Evolutionary conservation across 2,113 vertebrate species (phyloP), one percentile per base, ranked within the genome.

Genomic region (Gadus macrocephalus): DNA sequence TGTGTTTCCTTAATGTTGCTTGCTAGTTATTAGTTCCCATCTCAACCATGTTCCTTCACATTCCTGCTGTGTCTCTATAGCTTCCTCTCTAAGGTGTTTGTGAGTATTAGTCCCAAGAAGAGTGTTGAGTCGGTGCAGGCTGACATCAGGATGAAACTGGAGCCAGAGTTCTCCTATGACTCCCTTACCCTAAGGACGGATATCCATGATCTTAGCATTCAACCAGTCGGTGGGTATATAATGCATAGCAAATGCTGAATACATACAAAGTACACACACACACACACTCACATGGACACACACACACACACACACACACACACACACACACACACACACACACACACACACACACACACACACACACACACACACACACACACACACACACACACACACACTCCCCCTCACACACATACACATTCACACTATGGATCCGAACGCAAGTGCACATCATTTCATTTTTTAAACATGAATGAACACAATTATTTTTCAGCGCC

Each of bases 111-210:
- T 16, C 90, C 90, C 59, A 75, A 73, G 31, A 68, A 56, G 9
- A 55, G 81, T 17, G 87, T 91, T 1, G 59, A 75, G 60, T 58
- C 53, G 27, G 82, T 85, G 16, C 86, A 91, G 70, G 22, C 12
- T 4, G 15, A 75, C 17, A 72, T 90, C 4, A 35, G 69, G 15
- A 31, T 5, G 2, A 61, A 81, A 16, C 79, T 91, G 70, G 81
- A 5, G 62, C 19, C 4, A 4, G 16, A 8, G 7, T 75, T 75
- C 69, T 58, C 73, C 27, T 1, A n/a, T 5, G 12, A 67, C 68
- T 31, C 62, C 64, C 17, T 80, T 19, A 77, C 59, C 16, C 49
- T 83, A 20, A 75, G 42, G n/a, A 49, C 62, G 17, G 75, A 82
- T 16, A 58, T 60, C 1, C 3, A 35, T 1, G 79, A 68, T 73